phyloP scores from a whole-genome alignment of 2,888 invertebrate genomes.

The Scaeva pyrastri region DNA sequence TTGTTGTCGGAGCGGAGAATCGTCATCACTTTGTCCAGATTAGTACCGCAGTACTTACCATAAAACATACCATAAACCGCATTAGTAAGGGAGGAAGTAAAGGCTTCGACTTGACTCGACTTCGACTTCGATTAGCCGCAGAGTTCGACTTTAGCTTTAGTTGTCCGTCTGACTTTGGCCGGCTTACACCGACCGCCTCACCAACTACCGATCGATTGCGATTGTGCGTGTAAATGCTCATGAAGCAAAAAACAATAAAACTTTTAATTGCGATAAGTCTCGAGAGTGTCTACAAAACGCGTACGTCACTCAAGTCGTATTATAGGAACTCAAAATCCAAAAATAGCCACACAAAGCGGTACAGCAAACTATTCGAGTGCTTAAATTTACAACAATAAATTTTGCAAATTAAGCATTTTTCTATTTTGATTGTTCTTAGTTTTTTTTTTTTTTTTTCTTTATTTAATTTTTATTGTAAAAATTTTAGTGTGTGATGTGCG shows the following conservation, averaged over 20 bases:
- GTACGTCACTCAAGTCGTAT: slow-evolving; percentile 38
- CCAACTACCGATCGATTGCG: slow-evolving; percentile 32
- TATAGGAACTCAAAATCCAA: slow-evolving; percentile 4
- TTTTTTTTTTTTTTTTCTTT: slow-evolving; percentile 18
- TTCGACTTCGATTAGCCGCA: slow-evolving; percentile 21
- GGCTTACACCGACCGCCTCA: slow-evolving; percentile 58
- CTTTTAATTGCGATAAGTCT: slow-evolving; percentile 48
- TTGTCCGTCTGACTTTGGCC: slow-evolving; percentile 67
- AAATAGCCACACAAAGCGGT: slow-evolving; percentile 38
- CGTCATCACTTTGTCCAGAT: slow-evolving; percentile 14
- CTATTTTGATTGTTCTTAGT: slow-evolving; percentile 24
- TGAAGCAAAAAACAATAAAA: slow-evolving; percentile 27
- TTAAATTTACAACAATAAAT: neutral
- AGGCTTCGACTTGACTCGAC: too few species aligned
- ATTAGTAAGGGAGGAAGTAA: slow-evolving; percentile 62
- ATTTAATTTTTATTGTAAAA: neutral
- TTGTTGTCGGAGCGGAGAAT: neutral
- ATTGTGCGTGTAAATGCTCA: slow-evolving; percentile 48
- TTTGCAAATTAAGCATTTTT: slow-evolving; percentile 30
- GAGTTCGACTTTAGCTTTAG: slow-evolving; percentile 58
- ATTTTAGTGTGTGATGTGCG: slow-evolving; percentile 4
- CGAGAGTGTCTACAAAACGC: slow-evolving; percentile 49
- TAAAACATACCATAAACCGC: neutral
- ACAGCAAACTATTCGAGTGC: neutral
- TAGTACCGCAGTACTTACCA: neutral